phyloP scores from a whole-genome alignment of 2,888 invertebrate genomes.

The Sarcophaga subvicina region DNA sequence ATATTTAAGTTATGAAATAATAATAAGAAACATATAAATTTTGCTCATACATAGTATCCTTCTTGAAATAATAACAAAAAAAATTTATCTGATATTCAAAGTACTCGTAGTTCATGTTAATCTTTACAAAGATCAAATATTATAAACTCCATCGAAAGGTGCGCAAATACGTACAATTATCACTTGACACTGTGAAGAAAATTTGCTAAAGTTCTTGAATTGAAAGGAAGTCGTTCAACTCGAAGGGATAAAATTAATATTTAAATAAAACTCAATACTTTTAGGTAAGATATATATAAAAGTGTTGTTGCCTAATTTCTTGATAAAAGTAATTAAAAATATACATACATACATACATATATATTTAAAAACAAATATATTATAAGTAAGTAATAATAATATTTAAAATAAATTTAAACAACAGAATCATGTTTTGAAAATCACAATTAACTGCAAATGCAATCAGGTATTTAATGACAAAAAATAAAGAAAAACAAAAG shows the following conservation, averaged over 20 bases:
- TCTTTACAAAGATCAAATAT: slow-evolving; percentile 28
- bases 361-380: slow-evolving; percentile 59
- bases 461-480: slow-evolving; percentile 68
- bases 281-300: slow-evolving; percentile 24
- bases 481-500: slow-evolving; percentile 29
- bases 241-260: slow-evolving; percentile 15
- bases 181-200: background rate
- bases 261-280: slow-evolving; percentile 24
- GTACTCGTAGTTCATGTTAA: slow-evolving; percentile 49
- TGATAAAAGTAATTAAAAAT: slow-evolving; percentile 29
- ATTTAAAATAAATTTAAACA: slow-evolving; percentile 58
- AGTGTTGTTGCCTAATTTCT: slow-evolving; percentile 65
- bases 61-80: slow-evolving; percentile 18
- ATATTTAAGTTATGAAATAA: too few species aligned
- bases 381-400: slow-evolving; percentile 14
- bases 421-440: slow-evolving; percentile 73
- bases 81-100: slow-evolving; percentile 25
- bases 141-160: background rate
- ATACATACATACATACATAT: slow-evolving; percentile 26
- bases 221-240: slow-evolving; percentile 18
- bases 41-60: slow-evolving; percentile 48
- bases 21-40: slow-evolving; percentile 31
- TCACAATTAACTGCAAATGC: slow-evolving; percentile 70
- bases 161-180: background rate
- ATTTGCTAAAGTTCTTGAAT: background rate